Conservation (phyloP, 1,140 invertebrate genomes). For the Parapsyche elsis region DNA sequence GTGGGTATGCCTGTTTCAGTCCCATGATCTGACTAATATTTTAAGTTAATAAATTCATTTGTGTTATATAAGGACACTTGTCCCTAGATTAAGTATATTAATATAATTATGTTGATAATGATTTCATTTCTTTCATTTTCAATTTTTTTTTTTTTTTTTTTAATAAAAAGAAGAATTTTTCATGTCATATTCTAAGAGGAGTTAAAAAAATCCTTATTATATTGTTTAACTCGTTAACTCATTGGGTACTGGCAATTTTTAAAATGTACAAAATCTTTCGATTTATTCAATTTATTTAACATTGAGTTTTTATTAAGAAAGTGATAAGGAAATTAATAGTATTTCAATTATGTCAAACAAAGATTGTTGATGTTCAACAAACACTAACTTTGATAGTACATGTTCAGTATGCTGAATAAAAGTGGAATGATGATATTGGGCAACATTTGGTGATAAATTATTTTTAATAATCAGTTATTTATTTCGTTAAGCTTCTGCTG, state of each 20-base stretch:
- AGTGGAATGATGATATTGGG: too few species aligned
- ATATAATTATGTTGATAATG: constrained; percentile 37
- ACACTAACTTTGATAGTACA: too few species aligned
- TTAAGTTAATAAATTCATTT: constrained; percentile 15
- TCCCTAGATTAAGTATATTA: constrained; percentile 39
- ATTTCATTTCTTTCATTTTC: constrained; percentile 5
- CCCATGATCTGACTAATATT: constrained; percentile 36
- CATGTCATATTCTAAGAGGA: constrained; percentile 1
- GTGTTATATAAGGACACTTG: constrained; percentile 34
- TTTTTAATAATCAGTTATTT: too few species aligned
- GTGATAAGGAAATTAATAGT: too few species aligned
- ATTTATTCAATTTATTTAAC: too few species aligned
- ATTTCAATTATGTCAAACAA: too few species aligned
- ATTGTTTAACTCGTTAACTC: background rate
- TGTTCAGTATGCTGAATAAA: too few species aligned
- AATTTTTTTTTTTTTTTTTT: background rate
- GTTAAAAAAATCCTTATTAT: background rate
- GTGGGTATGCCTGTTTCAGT: background rate
- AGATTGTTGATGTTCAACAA: too few species aligned
- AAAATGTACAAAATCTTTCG: too few species aligned
- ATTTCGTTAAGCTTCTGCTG: too few species aligned
- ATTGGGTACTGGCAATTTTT: constrained; percentile 10
- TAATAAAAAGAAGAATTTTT: background rate
- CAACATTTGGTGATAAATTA: too few species aligned
- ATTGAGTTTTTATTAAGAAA: too few species aligned